Conservation (phyloP, 1,140 invertebrate species). For the Drosophila melanica region DNA sequence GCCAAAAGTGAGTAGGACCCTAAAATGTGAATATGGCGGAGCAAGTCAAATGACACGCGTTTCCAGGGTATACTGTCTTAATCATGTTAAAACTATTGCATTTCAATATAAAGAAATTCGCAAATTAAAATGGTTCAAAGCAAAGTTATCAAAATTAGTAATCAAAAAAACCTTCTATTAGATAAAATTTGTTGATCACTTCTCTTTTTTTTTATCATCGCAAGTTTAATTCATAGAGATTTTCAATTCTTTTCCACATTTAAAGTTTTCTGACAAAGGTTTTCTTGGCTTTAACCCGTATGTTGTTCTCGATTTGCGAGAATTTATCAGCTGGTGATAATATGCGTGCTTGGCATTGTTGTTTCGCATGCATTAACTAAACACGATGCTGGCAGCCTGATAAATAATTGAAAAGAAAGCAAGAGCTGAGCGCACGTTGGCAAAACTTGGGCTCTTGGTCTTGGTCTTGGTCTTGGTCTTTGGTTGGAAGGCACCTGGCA, state of each 20-base stretch:
- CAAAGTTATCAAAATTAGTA: too few relatives aligned
- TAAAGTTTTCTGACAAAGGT: background rate
- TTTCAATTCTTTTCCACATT: too few relatives aligned
- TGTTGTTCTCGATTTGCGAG: background rate
- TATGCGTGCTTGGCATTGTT: conserved; percentile 45
- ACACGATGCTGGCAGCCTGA: conserved; percentile 32
- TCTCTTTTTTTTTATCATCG: too few relatives aligned
- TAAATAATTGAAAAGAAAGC: conserved; percentile 58
- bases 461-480: conserved; percentile 3
- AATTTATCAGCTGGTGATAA: conserved; percentile 33
- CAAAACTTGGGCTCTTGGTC: conserved; percentile 3
- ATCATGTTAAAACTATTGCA: too few relatives aligned
- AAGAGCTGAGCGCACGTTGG: conserved; percentile 16
- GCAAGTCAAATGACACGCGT: too few relatives aligned
- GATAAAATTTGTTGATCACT: too few relatives aligned
- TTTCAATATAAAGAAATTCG: too few relatives aligned
- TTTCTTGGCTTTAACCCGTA: background rate
- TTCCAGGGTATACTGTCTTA: too few relatives aligned
- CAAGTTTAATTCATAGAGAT: too few relatives aligned
- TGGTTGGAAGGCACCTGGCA: conserved; percentile 14
- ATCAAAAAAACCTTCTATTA: too few relatives aligned
- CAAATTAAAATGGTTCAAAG: too few relatives aligned
- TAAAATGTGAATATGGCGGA: conserved; percentile 4
- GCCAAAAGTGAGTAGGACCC: conserved; percentile 4
- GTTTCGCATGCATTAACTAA: conserved; percentile 37